Conservation (phyloP, 2,113 vertebrate genomes). For the Speoplatyrhinus poulsoni region DNA sequence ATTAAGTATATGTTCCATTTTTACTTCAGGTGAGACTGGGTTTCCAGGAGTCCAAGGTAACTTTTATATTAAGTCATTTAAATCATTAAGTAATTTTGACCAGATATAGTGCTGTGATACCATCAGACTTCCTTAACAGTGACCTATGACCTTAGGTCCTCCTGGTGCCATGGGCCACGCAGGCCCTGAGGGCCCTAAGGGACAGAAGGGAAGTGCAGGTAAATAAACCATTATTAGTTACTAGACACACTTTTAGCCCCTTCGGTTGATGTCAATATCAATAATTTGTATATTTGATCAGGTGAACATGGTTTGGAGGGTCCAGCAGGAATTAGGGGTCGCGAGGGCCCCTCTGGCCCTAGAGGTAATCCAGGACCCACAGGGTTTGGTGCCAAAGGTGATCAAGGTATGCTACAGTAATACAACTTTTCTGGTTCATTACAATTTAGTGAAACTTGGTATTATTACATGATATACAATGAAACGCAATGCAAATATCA, state of each 20-base stretch:
- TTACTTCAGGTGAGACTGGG: conserved; percentile 71
- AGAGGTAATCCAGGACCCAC: conserved; percentile 85
- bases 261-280: background rate
- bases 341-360: conserved; percentile 84
- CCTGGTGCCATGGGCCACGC: conserved; percentile 80
- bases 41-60: conserved; percentile 73
- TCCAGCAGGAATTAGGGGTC: conserved; percentile 82
- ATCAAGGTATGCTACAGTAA: conserved; percentile 78
- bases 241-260: background rate
- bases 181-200: conserved; percentile 87
- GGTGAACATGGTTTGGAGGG: conserved; percentile 89
- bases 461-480: background rate
- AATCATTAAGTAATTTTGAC: background rate
- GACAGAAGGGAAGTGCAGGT: conserved; percentile 92
- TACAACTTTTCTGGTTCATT: background rate
- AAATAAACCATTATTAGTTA: background rate
- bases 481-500: background rate
- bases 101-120: too few species aligned
- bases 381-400: conserved; percentile 88
- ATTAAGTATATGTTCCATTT: conserved; percentile 21
- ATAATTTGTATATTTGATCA: conserved; percentile 49
- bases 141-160: conserved; percentile 67
- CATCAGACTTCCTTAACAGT: background rate
- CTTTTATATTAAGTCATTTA: background rate
- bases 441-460: background rate